Evolutionary conservation across 2,888 invertebrate genomes (phyloP).

Genomic region (Agriopis aurantiaria): DNA sequence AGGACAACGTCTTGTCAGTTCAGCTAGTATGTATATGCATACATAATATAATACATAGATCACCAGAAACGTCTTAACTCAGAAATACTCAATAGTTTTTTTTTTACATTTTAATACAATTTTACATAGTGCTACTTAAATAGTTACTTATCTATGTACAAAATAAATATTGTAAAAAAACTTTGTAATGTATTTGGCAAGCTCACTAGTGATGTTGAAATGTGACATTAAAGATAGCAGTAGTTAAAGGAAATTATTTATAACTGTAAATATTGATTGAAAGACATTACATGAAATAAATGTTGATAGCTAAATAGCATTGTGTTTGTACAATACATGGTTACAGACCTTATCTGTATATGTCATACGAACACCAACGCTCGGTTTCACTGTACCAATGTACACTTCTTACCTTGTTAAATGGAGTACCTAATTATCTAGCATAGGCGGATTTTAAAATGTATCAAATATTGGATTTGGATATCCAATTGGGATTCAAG

Average conservation of each 20-base stretch:
- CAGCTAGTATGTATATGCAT: too few relatives aligned
- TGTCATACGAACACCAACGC: too few relatives aligned
- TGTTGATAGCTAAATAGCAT: not conserved
- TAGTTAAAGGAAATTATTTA: not conserved
- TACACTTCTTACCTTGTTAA: too few relatives aligned
- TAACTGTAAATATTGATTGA: not conserved
- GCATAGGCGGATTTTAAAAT: not conserved
- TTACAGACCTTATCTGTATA: too few relatives aligned
- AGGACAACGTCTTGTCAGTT: too few relatives aligned
- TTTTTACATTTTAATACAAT: constrained; percentile 10
- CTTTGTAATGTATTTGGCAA: not conserved
- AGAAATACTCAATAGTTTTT: not conserved
- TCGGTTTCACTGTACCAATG: too few relatives aligned
- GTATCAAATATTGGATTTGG: not conserved
- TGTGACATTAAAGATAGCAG: not conserved
- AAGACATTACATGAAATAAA: not conserved
- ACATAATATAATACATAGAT: too few relatives aligned
- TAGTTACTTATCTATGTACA: not conserved
- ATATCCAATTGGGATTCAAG: not conserved
- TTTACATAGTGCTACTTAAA: constrained; percentile 28
- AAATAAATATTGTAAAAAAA: not conserved
- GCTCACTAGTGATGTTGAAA: constrained; percentile 8
- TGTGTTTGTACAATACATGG: not conserved
- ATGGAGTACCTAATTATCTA: not conserved
- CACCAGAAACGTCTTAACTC: too few relatives aligned